Evolutionary conservation across 2,888 invertebrate species (phyloP), one percentile per base, ranked within the genome.

Genomic region (Steinernema carpocapsae): DNA sequence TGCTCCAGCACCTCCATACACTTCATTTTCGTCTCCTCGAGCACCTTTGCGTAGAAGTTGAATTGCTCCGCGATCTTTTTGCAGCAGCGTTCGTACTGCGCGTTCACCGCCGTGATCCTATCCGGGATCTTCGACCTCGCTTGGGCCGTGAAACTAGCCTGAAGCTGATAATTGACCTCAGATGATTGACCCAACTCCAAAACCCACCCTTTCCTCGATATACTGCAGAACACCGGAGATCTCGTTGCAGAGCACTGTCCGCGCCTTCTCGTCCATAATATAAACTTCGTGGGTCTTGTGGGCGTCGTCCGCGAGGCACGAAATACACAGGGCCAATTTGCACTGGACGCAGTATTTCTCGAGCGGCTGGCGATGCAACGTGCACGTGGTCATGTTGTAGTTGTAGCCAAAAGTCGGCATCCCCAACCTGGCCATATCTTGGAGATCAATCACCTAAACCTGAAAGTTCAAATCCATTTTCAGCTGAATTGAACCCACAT

Each of bases 401-500:
- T 24, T 56, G 56, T 19, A 56, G 17, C 48, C 48, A 26, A 56
- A 56, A 24, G 24, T 26, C 12, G 56, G 56, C 3, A 56, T 14
- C 24, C 14, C 19, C 6, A 56, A 4, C 14, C 56, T 22, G 22
- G 24, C 56, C 24, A 56, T 24, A 24, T 56, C 56, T 17, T 56
- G 56, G 4, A 56, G 26, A 7, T 56, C 56, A 17, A 56, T 24
- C n/a, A 56, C 56, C 56, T 56, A 6, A 56, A n/a, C n/a, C n/a
- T n/a, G n/a, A n/a, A n/a, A n/a, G n/a, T n/a, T n/a, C n/a, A n/a
- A n/a, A n/a, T n/a, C n/a, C n/a, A n/a, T n/a, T n/a, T n/a, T n/a
- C n/a, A n/a, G 19, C 3, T 56, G 22, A 51, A 24, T 26, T 14
- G 91, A n/a, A 84, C 78, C 76, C 80, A 90, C 90, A 87, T 88